phyloP scores from a whole-genome alignment of 2,888 invertebrate genomes.

The Phytoseiulus persimilis region DNA sequence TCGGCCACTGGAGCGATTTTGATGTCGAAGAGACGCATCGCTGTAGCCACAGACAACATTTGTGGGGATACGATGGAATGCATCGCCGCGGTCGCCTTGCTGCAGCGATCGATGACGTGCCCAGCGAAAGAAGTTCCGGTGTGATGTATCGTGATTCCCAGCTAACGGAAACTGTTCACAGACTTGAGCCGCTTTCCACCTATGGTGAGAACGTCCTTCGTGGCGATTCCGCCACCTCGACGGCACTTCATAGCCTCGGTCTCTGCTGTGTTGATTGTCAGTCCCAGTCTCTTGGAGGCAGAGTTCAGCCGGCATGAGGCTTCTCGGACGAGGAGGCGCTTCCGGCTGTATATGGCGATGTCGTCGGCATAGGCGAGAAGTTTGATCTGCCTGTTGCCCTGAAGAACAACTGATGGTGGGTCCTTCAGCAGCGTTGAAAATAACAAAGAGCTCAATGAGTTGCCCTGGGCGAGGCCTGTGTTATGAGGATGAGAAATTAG shows the following conservation, averaged over 20 bases:
- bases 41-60: neutral
- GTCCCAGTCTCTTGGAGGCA: neutral
- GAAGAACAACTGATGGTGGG: neutral
- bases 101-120: neutral
- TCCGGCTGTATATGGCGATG: neutral
- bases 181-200: neutral
- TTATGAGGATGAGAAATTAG: too few species aligned
- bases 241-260: slow-evolving; percentile 8
- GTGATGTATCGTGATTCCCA: neutral
- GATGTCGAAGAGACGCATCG: neutral
- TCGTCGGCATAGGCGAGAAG: neutral
- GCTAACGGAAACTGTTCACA: neutral
- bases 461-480: neutral
- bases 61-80: neutral
- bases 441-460: neutral
- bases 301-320: neutral
- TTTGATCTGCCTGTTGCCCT: neutral
- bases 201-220: neutral
- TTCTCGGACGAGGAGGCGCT: neutral
- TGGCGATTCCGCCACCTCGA: neutral
- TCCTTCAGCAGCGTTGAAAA: neutral
- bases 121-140: neutral
- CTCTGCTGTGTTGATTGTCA: neutral
- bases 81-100: neutral
- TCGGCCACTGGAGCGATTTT: neutral